Base-by-base conservation (phyloP, 2,888 invertebrate genomes). In the Acronicta alni region DNA sequence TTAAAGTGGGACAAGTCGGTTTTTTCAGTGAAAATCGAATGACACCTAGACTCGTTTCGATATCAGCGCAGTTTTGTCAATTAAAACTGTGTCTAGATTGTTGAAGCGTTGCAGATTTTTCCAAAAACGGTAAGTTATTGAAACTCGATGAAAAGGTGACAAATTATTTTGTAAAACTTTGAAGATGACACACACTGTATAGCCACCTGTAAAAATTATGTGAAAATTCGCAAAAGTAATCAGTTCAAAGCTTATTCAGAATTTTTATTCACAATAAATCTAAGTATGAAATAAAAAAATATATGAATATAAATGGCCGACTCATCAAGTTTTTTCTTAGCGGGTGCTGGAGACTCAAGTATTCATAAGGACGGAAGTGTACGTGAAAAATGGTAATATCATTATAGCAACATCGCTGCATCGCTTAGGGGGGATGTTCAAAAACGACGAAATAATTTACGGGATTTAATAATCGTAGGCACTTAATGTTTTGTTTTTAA, bases 11-110 rank as follows among this genome's bases (percentile, higher is more conserved):
- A 84, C 86, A 75, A 80, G 72, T 73, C 41, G 30, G 42, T 82
- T 85, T 83, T 81, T 5, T 81, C 75, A 82, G 82, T 88, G 86
- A 83, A 76, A 78, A 81, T 74, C 60, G 68, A 77, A 78, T 85
- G 86, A 82, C 83, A 81, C 80, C 77, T 57, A 82, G 85, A 90
- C 90, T 87, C 70, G 85, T 89, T 89, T 90, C 89, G 87, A 90
- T 93, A 94, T 93, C 93, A 86, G 87, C 90, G 67, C 90, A 87
- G 92, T 93, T 94, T 93, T 91, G 77, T 74, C 62, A 77, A 74
- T 71, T 82, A 92, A 35, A 93, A 94, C 90, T 91, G 92, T 86
- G 90, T 83, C 82, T 90, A 73, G 93, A 92, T 77, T 93, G 91
- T 94, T 93, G 91, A 86, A 80, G 77, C 82, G 84, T 62, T 68